Evolutionary conservation across 2,888 invertebrate species (phyloP).

Genomic region (Ctenicera cuprea): DNA sequence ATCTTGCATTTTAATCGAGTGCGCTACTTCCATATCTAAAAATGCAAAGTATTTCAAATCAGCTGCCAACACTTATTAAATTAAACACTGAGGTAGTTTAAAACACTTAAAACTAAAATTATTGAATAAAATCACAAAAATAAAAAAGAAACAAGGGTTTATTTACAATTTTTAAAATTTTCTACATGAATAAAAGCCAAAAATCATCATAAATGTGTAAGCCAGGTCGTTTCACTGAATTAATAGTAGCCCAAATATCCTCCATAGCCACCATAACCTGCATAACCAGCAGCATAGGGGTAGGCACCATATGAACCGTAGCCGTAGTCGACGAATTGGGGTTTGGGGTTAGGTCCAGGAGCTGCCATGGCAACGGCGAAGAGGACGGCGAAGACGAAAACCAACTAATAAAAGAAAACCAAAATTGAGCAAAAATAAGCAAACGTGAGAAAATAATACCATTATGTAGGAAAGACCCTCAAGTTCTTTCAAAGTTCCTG

Average conservation of each 20-base stretch:
- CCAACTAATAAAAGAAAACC: background rate
- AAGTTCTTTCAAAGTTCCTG: no score
- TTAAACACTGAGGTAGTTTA: no score
- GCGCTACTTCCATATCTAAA: no score
- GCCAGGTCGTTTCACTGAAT: conserved; percentile 1
- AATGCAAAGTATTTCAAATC: no score
- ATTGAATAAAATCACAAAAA: no score
- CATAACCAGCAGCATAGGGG: background rate
- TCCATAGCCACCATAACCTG: background rate
- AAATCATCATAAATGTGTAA: background rate
- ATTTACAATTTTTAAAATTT: background rate
- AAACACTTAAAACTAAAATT: no score
- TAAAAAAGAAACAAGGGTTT: background rate
- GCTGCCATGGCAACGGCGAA: conserved; percentile 75
- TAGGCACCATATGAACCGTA: conserved; percentile 57
- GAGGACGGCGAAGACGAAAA: conserved; percentile 64
- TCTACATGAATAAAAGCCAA: background rate
- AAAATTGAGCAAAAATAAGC: no score
- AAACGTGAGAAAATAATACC: no score
- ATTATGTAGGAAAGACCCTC: no score
- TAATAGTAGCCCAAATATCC: conserved; percentile 22
- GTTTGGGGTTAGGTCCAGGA: conserved; percentile 67
- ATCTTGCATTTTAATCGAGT: no score
- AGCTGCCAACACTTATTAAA: no score
- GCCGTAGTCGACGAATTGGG: conserved; percentile 59